Conservation (phyloP, 2,888 invertebrate genomes). For the Serripes groenlandicus region DNA sequence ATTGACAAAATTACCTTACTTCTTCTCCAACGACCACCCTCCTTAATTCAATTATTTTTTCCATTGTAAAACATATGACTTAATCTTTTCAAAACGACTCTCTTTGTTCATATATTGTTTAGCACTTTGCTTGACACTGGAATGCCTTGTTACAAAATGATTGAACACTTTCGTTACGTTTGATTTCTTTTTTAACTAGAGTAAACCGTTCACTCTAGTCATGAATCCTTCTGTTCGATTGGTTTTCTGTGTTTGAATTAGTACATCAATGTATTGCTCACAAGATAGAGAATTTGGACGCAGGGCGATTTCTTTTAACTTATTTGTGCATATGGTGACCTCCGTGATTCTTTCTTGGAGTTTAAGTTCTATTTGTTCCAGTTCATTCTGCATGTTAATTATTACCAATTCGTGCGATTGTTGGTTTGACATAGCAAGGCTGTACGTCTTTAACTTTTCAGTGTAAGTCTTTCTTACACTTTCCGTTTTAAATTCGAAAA, state of each 20-base stretch:
- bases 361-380: slow-evolving; percentile 42
- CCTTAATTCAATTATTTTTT: no score
- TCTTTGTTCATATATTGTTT: no score
- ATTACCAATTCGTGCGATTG: slow-evolving; percentile 33
- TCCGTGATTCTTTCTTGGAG: slow-evolving; percentile 45
- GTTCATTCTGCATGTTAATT: slow-evolving; percentile 12
- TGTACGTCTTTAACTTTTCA: slow-evolving; percentile 63
- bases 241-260: slow-evolving; percentile 68
- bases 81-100: no score
- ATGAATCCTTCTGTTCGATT: slow-evolving; percentile 43
- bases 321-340: slow-evolving; percentile 38
- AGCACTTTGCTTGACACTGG: no score
- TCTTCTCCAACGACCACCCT: no score
- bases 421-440: slow-evolving; percentile 47
- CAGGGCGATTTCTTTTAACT: slow-evolving; percentile 72
- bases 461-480: slow-evolving; percentile 59
- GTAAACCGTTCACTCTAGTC: slow-evolving; percentile 34
- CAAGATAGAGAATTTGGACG: slow-evolving; percentile 67
- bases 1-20: no score
- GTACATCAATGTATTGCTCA: slow-evolving; percentile 71
- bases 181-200: background rate
- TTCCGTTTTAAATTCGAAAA: slow-evolving; percentile 3
- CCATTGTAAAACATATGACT: no score
- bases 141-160: no score
- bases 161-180: background rate